Conservation (phyloP, 2,113 vertebrate species). For the Pelobates fuscus region DNA sequence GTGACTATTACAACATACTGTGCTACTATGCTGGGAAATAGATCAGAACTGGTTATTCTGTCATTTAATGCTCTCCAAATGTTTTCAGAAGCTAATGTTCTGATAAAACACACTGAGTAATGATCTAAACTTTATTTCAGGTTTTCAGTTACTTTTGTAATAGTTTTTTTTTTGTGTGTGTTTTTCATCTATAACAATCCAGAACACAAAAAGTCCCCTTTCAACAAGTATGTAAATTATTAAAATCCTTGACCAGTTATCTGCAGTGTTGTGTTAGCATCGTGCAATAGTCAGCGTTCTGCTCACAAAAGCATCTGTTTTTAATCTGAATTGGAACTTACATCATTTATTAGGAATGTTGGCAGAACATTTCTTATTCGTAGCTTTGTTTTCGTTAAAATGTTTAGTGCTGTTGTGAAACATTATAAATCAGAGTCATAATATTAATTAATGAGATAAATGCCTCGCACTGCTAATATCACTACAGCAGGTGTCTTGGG, state of each 20-base stretch:
- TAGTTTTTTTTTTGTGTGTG: not conserved
- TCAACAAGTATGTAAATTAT: constrained; percentile 12
- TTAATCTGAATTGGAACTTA: constrained; percentile 28
- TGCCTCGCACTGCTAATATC: not conserved
- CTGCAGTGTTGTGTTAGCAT: not conserved
- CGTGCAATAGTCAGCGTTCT: constrained; percentile 11
- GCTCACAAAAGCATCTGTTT: constrained; percentile 38
- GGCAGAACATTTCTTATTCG: constrained; percentile 17
- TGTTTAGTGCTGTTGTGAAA: constrained; percentile 28
- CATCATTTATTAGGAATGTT: constrained; percentile 36
- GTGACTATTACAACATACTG: no score
- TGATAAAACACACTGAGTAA: not conserved
- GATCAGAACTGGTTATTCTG: no score
- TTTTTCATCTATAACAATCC: not conserved
- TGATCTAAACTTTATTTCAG: not conserved
- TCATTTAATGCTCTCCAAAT: no score
- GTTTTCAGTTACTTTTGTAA: constrained; percentile 2
- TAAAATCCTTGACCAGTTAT: constrained; percentile 11
- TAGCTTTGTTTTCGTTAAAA: constrained; percentile 17
- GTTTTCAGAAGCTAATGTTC: constrained; percentile 8
- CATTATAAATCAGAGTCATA: constrained; percentile 29
- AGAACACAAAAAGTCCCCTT: constrained; percentile 5
- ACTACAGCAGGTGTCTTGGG: constrained; percentile 15
- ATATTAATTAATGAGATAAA: constrained; percentile 33
- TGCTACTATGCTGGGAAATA: no score